Conservation (phyloP, 2,113 vertebrate species). For the Pleuronectes platessa region DNA sequence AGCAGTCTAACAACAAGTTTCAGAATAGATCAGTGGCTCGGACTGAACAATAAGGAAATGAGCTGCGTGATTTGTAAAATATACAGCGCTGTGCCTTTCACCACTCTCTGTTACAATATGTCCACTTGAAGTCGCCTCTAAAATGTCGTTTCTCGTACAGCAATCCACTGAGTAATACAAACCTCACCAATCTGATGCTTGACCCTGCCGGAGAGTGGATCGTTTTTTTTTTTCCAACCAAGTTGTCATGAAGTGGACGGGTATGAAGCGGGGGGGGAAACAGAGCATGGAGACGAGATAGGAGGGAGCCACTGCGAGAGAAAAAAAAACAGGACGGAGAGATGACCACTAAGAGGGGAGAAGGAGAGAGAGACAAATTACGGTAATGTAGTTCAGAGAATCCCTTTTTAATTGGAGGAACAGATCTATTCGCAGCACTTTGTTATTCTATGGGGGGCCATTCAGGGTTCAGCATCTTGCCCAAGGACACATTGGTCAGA, state of each 20-base stretch:
- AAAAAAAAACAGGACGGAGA: not conserved
- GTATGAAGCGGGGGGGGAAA: not conserved
- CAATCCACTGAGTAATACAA: too few relatives aligned
- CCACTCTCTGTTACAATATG: too few relatives aligned
- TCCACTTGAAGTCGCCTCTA: too few relatives aligned
- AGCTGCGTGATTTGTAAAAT: too few relatives aligned
- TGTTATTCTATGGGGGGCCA: too few relatives aligned
- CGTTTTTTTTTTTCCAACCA: not conserved
- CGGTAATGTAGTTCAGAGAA: not conserved
- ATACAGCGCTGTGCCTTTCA: too few relatives aligned
- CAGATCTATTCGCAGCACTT: too few relatives aligned
- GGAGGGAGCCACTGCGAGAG: not conserved
- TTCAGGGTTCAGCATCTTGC: too few relatives aligned
- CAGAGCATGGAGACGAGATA: not conserved
- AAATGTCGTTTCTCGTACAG: too few relatives aligned
- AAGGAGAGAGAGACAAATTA: not conserved
- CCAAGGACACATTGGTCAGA: too few relatives aligned
- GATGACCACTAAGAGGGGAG: not conserved
- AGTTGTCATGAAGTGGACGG: not conserved
- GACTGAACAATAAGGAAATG: too few relatives aligned
- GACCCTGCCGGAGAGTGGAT: not conserved
- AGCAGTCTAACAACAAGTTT: not conserved
- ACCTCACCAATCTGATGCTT: not conserved
- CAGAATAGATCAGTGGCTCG: too few relatives aligned
- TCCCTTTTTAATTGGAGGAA: not conserved